phyloP scores from a whole-genome alignment of 2,888 invertebrate species.

The Drosophila pullipes region DNA sequence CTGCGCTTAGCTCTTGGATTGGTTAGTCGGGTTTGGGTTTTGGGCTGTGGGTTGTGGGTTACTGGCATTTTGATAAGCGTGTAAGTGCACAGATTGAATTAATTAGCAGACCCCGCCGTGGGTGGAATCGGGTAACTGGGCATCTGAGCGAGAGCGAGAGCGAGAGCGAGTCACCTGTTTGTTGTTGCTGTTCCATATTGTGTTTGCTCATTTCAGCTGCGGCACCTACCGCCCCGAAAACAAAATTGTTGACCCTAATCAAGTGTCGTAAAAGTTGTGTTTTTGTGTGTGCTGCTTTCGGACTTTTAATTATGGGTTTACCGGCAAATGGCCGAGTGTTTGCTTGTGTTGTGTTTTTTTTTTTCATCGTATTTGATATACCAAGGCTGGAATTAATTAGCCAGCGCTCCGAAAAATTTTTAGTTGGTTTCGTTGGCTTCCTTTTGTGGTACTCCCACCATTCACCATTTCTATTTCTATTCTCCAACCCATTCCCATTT shows the following conservation, averaged over 20 bases:
- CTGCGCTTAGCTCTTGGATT: constrained; percentile 26
- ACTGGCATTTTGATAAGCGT: constrained; percentile 72
- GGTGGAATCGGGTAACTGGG: not conserved
- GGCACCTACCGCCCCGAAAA: constrained; percentile 7
- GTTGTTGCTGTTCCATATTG: constrained; percentile 33
- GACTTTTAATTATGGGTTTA: constrained; percentile 68
- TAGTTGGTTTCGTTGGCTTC: constrained; percentile 1
- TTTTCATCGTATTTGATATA: constrained; percentile 6
- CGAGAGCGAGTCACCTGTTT: constrained; percentile 32
- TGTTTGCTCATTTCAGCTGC: constrained; percentile 39
- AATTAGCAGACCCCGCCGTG: constrained; percentile 54
- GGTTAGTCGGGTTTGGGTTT: constrained; percentile 21
- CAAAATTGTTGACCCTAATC: constrained; percentile 69
- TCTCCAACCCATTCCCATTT: constrained; percentile 10
- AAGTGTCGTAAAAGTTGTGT: constrained; percentile 72
- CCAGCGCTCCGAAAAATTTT: constrained; percentile 23
- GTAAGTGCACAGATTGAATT: constrained; percentile 82
- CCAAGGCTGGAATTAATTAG: constrained; percentile 70
- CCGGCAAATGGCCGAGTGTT: constrained; percentile 26
- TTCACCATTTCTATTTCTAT: constrained; percentile 3
- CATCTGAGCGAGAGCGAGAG: constrained; percentile 22
- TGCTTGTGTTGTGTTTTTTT: constrained; percentile 5
- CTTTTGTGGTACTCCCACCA: constrained; percentile 11
- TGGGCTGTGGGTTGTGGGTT: constrained; percentile 18
- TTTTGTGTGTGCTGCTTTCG: constrained; percentile 42